A percentile compares a stretch with the other conserved stretches of the same genome.
Evolutionary conservation across 2,797 vertebrate species (phyloP).

Genomic region (Enteromius mattozi): DNA sequence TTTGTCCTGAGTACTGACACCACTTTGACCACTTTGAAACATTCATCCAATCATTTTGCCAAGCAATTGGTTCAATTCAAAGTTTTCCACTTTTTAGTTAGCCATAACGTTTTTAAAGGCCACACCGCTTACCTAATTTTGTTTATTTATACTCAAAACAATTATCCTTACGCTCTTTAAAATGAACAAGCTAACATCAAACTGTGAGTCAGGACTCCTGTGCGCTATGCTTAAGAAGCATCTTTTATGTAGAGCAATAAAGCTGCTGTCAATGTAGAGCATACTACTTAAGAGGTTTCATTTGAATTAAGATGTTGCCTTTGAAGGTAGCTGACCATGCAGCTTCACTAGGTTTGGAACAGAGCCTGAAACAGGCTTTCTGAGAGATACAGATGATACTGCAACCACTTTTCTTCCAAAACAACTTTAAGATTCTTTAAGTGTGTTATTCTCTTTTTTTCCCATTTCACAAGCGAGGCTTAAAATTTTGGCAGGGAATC

Average conservation of each 20-base stretch:
- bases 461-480: background rate
- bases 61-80: background rate
- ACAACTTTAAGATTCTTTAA: constrained; percentile 11
- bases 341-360: background rate
- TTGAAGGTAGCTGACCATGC: background rate
- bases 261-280: background rate
- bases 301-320: constrained; percentile 10
- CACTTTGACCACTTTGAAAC: background rate
- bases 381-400: background rate
- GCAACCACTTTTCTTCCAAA: background rate
- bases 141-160: background rate
- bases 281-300: background rate
- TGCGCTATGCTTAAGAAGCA: background rate
- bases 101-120: background rate
- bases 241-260: background rate
- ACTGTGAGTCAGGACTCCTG: background rate
- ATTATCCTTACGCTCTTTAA: background rate
- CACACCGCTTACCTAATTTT: background rate
- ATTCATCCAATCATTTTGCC: background rate
- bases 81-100: background rate
- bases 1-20: background rate
- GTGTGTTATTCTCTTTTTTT: background rate
- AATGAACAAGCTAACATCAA: background rate
- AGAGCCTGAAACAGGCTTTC: background rate
- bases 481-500: background rate